These are phyloP conservation scores for Cladorhizidae sp. DNA, from an alignment of 37 sponge, comb jelly and placozoan species.

Conservation along the genomic window DNA sequence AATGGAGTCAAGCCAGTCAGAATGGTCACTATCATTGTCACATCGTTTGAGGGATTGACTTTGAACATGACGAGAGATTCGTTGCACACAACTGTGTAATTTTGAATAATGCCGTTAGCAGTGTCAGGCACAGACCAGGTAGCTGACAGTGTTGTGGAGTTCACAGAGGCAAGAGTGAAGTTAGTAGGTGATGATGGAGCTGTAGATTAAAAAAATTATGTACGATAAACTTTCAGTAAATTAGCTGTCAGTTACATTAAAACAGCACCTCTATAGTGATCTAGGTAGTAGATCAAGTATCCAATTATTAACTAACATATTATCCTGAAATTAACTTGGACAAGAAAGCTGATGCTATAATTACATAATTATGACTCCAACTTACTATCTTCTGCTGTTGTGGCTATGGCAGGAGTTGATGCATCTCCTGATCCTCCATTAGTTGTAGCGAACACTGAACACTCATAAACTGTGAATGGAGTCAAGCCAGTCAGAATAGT, in stretches of 20 bases:
- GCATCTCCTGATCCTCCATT: slow-evolving; percentile 38
- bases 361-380: no score
- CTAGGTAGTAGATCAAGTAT: no score
- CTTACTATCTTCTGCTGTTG: slow-evolving; percentile 47
- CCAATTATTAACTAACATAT: no score
- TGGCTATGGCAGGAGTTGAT: slow-evolving; percentile 4
- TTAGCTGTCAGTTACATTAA: no score
- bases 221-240: no score
- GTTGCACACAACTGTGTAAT: slow-evolving; percentile 31
- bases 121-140: slow-evolving; percentile 24
- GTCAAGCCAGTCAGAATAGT: slow-evolving; percentile 26
- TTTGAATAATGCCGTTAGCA: slow-evolving; percentile 49
- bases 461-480: slow-evolving; percentile 55
- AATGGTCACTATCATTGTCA: no score
- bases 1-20: slow-evolving; percentile 43
- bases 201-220: no score
- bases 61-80: background rate
- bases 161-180: background rate
- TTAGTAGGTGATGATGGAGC: background rate
- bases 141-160: background rate
- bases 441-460: slow-evolving; percentile 56
- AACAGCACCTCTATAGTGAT: background rate
- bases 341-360: no score
- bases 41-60: no score
- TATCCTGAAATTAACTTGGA: no score